phyloP scores from a whole-genome alignment of 2,113 vertebrate species.

The Solea solea region DNA sequence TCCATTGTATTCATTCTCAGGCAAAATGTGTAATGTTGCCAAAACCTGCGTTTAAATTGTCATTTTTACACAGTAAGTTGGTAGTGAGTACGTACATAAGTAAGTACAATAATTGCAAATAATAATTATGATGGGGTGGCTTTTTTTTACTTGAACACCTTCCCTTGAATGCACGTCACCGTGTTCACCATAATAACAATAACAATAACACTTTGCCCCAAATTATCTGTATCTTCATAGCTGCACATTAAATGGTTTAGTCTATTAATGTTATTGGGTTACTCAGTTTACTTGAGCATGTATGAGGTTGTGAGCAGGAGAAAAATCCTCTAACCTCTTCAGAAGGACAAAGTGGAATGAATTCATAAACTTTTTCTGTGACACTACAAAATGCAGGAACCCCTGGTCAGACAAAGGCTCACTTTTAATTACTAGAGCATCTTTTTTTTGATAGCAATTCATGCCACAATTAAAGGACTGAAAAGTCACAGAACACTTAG shows the following conservation, averaged over 20 bases:
- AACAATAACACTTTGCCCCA: background rate
- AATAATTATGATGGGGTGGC: too few relatives aligned
- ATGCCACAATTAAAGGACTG: background rate
- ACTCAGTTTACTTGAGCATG: background rate
- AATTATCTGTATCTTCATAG: background rate
- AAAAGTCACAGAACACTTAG: constrained; percentile 11
- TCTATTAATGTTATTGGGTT: background rate
- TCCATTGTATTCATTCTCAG: too few relatives aligned
- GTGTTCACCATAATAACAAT: background rate
- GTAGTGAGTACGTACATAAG: too few relatives aligned
- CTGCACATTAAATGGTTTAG: background rate
- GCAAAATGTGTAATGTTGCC: too few relatives aligned
- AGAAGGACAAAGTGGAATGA: background rate
- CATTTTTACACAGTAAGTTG: too few relatives aligned
- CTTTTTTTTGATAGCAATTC: background rate
- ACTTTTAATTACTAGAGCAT: constrained; percentile 15
- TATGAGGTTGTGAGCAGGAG: background rate
- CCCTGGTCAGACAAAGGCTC: background rate
- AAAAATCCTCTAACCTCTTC: background rate
- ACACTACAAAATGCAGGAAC: background rate
- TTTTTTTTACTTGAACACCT: too few relatives aligned
- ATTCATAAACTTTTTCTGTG: background rate
- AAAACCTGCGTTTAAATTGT: too few relatives aligned
- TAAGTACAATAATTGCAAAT: too few relatives aligned
- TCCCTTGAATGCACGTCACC: too few relatives aligned